These are phyloP conservation scores for Tanypteryx hageni DNA, from an alignment of 2,888 invertebrate species.

Conservation along the genomic window DNA sequence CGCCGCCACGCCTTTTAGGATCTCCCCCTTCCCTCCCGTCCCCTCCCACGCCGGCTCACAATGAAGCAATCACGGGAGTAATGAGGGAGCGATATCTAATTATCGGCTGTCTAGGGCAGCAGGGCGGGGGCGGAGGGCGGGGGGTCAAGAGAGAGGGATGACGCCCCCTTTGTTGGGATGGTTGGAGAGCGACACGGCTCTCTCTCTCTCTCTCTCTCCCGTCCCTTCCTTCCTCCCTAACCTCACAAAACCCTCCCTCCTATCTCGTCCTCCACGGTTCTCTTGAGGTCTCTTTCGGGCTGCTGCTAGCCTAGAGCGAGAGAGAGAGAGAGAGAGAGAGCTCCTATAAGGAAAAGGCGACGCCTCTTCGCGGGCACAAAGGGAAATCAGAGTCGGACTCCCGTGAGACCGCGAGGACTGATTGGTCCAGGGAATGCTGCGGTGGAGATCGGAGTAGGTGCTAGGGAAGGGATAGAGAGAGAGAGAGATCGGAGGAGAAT, in stretches of 20 bases:
- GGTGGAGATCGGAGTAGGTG: constrained; percentile 9
- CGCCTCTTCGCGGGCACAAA: neutral
- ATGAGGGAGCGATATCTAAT: constrained; percentile 63
- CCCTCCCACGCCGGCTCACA: constrained; percentile 35
- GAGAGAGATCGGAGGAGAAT: neutral
- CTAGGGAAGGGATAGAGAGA: neutral
- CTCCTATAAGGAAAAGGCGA: neutral
- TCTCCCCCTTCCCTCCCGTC: neutral
- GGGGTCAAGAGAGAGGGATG: constrained; percentile 10
- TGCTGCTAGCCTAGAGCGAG: neutral
- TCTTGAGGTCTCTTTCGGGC: neutral
- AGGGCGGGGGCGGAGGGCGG: constrained; percentile 11
- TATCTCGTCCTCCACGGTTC: neutral
- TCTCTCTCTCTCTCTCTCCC: neutral
- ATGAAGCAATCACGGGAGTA: constrained; percentile 61
- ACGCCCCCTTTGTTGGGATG: neutral
- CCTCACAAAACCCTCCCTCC: neutral
- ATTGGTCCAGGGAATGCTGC: neutral
- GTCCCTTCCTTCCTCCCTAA: neutral
- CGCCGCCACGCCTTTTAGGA: constrained; percentile 35
- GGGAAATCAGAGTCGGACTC: constrained; percentile 11
- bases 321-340: neutral
- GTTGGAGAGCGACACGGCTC: neutral
- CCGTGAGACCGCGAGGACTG: constrained; percentile 20
- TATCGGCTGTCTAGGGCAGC: constrained; percentile 62